Evolutionary conservation across 2,888 invertebrate genomes (phyloP), one percentile per base, ranked within the genome.

Genomic region (Trichogramma dendrolimi): DNA sequence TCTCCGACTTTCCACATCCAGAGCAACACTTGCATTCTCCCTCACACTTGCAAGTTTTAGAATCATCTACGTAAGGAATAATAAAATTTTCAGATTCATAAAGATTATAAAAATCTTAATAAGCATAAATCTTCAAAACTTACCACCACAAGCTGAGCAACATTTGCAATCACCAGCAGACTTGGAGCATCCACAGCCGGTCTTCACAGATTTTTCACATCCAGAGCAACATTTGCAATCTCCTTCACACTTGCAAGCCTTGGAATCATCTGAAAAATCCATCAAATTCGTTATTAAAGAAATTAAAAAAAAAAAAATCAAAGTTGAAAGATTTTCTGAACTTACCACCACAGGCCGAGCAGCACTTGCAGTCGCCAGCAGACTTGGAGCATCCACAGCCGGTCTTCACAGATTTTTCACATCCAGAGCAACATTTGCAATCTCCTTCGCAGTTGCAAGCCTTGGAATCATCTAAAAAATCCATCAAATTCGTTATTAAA

Each of bases 141-240:
- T 48, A 61, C 61, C 55, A 53, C 58, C 58, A 41, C 62, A 58
- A 0, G 54, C 58, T 14, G 4, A 4, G 14, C 59, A 59, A 4
- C 59, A 59, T 50, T 55, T 60, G n/a, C 60, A 59, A 7, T 42
- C 53, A 1, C 11, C 40, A n/a, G 14, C 38, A 2, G 3, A 27
- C 27, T 50, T 40, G 38, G 4, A 6, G 40, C 46, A 4, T 10
- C 51, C 50, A 14, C 46, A 47, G 39, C 38, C 11, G n/a, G 43
- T 57, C 3, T 43, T 11, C 2, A 5, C 14, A 14, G 11, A 14
- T 7, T 49, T 49, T 6, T 14, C 14, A 5, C 38, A 27, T 3
- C 2, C 27, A 27, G 27, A 27, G 27, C 6, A 38, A 49, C 6
- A 14, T 49, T 43, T 59, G 43, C 59, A 59, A 38, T 47, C 10